A percentile compares a stretch with the other conserved stretches of the same genome.
phyloP scores from a whole-genome alignment of 2,888 invertebrate genomes.

The Phrixothrix hirtus region DNA sequence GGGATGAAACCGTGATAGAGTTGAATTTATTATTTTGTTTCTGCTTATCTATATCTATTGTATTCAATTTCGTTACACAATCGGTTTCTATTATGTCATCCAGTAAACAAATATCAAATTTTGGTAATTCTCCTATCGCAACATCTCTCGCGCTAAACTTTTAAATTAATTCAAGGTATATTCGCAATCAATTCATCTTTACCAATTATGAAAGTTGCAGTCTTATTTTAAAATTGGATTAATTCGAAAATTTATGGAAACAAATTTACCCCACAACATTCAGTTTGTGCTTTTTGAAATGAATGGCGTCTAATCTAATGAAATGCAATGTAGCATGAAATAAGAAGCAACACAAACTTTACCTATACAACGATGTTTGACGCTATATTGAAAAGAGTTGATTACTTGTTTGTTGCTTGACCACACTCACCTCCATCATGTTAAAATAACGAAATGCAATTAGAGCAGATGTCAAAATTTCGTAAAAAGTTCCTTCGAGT shows the following conservation, averaged over 20 bases:
- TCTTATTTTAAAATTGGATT: too few species aligned
- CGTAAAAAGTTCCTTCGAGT: too few species aligned
- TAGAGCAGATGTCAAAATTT: too few species aligned
- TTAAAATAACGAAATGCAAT: too few species aligned
- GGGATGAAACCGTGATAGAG: background rate
- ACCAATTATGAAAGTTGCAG: too few species aligned
- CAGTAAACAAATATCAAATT: too few species aligned
- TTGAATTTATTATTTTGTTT: too few species aligned
- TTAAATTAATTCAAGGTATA: background rate
- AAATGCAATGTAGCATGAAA: slow-evolving; percentile 30
- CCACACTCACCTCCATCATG: slow-evolving; percentile 11
- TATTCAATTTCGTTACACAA: too few species aligned
- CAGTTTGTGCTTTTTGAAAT: slow-evolving; percentile 24
- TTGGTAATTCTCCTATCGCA: too few species aligned
- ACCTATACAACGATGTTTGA: slow-evolving; percentile 28
- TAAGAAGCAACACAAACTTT: slow-evolving; percentile 25
- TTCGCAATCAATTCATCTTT: background rate
- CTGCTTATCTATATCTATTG: too few species aligned
- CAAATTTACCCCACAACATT: slow-evolving; percentile 11
- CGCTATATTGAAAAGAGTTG: slow-evolving; percentile 23
- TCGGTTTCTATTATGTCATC: too few species aligned
- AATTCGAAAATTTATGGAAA: background rate
- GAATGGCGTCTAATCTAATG: slow-evolving; percentile 28
- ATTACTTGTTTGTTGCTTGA: slow-evolving; percentile 31
- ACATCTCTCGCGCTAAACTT: too few species aligned